Conservation (phyloP, 2,888 invertebrate genomes). For the Steinernema hermaphroditum region DNA sequence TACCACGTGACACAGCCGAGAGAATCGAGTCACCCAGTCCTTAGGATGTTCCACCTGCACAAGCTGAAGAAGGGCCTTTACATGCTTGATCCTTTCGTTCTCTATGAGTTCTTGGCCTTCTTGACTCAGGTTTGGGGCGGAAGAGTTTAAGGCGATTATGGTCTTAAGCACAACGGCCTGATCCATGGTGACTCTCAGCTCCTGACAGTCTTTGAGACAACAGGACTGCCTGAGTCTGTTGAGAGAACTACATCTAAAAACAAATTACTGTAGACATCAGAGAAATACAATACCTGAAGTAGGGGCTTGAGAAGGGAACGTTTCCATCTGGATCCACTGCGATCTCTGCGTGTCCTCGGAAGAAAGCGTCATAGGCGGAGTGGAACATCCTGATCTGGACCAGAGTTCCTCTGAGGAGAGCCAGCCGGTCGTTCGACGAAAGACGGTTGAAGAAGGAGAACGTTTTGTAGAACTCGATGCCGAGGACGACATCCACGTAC, state of each 20-base stretch:
- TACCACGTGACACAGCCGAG: no score
- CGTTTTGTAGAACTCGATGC: constrained; percentile 3
- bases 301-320: no score
- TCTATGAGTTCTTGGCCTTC: background rate
- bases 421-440: background rate
- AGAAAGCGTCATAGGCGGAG: background rate
- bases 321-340: background rate
- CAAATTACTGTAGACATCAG: background rate
- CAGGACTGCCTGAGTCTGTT: background rate
- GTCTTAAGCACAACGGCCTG: background rate
- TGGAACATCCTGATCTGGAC: background rate
- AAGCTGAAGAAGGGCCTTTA: constrained; percentile 3
- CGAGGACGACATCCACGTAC: background rate
- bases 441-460: background rate
- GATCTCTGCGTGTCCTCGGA: background rate
- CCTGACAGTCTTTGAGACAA: background rate
- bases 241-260: background rate
- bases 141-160: background rate
- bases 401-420: background rate
- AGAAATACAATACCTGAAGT: no score
- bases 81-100: background rate
- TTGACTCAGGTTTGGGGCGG: background rate
- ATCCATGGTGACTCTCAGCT: background rate
- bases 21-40: no score
- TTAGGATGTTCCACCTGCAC: no score